phyloP scores from a whole-genome alignment of 2,113 vertebrate genomes.

The Sialia sialis region DNA sequence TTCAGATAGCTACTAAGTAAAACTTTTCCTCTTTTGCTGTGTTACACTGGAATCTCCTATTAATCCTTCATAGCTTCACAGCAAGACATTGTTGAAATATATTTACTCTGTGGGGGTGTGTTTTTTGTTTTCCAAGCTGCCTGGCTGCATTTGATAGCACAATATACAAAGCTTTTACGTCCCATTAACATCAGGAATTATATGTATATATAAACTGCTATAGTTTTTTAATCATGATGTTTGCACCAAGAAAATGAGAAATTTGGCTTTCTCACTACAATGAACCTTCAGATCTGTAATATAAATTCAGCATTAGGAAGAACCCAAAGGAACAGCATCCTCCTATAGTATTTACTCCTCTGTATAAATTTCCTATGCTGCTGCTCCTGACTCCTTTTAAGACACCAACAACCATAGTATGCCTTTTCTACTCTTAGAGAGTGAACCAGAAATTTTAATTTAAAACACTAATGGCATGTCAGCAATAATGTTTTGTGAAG shows the following conservation, averaged over 20 bases:
- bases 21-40: background rate
- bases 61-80: background rate
- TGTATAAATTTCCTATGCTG: background rate
- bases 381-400: background rate
- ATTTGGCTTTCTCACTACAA: background rate
- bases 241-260: background rate
- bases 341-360: background rate
- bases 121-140: background rate
- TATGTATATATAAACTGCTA: background rate
- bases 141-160: background rate
- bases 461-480: background rate
- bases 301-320: background rate
- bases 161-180: background rate
- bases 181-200: background rate
- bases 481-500: background rate
- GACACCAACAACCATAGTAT: background rate
- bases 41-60: background rate
- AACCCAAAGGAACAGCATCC: background rate
- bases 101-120: background rate
- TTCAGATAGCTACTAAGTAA: background rate
- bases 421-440: background rate
- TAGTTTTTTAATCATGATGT: background rate
- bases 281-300: background rate
- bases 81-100: background rate
- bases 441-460: background rate